Percentiles rank a stretch among this genome's conserved stretches.
Conservation (phyloP, 2,888 invertebrate species). For the Alcis repandata region DNA sequence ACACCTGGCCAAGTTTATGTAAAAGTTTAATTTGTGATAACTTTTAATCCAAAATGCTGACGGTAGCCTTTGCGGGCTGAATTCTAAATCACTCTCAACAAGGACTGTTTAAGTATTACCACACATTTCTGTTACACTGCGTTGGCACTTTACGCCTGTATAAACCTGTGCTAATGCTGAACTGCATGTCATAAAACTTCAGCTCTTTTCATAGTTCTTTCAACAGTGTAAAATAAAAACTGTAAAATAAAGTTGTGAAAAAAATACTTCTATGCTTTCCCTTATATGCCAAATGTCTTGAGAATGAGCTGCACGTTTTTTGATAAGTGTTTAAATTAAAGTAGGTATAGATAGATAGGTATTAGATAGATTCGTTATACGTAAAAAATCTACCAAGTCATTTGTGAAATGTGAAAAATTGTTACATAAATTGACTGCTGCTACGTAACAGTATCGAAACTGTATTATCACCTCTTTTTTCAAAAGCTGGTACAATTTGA, state of each 20-base stretch:
- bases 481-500: too few relatives aligned
- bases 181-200: background rate
- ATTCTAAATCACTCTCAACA: too few relatives aligned
- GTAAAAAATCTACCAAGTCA: conserved; percentile 20
- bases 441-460: too few relatives aligned
- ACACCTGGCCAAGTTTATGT: too few relatives aligned
- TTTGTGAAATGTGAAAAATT: background rate
- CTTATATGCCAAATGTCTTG: conserved; percentile 32
- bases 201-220: background rate
- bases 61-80: too few relatives aligned
- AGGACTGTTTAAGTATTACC: too few relatives aligned
- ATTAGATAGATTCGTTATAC: conserved; percentile 27
- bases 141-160: background rate
- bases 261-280: conserved; percentile 24
- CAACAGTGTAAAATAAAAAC: background rate
- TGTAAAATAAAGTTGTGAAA: conserved; percentile 7
- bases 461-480: too few relatives aligned
- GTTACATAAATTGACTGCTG: background rate
- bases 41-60: too few relatives aligned
- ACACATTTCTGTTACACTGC: too few relatives aligned
- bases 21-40: too few relatives aligned
- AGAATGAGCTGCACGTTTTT: conserved; percentile 17
- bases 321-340: conserved; percentile 17
- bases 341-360: conserved; percentile 8
- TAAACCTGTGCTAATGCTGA: background rate